These are phyloP conservation scores for Crocuta crocuta DNA, from an alignment of 2,113 vertebrate genomes.

Conservation along the genomic window DNA sequence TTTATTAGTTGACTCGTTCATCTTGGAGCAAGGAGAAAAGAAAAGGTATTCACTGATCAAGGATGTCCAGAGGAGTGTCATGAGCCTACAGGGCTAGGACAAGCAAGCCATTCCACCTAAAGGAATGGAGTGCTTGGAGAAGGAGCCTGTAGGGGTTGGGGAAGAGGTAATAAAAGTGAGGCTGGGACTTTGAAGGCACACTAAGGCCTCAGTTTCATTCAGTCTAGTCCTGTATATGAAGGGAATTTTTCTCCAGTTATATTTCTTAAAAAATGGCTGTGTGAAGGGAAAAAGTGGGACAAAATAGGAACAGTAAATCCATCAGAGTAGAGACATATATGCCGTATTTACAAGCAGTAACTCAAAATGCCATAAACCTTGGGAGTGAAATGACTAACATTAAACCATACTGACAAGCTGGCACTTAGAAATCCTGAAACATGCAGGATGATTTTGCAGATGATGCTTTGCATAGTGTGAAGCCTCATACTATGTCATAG, in stretches of 20 bases:
- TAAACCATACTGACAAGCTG: not conserved
- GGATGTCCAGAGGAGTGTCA: not conserved
- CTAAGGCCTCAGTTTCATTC: not conserved
- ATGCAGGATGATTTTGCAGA: not conserved
- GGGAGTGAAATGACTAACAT: not conserved
- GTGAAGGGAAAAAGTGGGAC: not conserved
- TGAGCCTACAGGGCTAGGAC: not conserved
- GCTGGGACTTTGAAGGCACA: not conserved
- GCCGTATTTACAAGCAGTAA: not conserved
- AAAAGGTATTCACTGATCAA: not conserved
- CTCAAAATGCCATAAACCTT: not conserved
- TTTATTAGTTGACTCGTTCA: not conserved
- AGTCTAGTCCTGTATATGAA: not conserved
- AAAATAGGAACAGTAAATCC: not conserved
- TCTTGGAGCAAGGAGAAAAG: not conserved
- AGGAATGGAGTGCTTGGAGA: not conserved
- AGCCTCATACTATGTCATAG: fast-evolving
- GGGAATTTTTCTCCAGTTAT: not conserved
- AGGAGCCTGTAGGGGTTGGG: fast-evolving
- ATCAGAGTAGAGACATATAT: not conserved
- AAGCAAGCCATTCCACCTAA: not conserved
- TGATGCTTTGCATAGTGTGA: not conserved
- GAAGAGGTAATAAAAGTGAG: not conserved
- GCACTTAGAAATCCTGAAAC: not conserved
- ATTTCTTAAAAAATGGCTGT: not conserved